Percentiles rank a stretch among this genome's conserved stretches.
Evolutionary conservation across 2,113 vertebrate species (phyloP).

Genomic region (Hypomesus transpacificus): DNA sequence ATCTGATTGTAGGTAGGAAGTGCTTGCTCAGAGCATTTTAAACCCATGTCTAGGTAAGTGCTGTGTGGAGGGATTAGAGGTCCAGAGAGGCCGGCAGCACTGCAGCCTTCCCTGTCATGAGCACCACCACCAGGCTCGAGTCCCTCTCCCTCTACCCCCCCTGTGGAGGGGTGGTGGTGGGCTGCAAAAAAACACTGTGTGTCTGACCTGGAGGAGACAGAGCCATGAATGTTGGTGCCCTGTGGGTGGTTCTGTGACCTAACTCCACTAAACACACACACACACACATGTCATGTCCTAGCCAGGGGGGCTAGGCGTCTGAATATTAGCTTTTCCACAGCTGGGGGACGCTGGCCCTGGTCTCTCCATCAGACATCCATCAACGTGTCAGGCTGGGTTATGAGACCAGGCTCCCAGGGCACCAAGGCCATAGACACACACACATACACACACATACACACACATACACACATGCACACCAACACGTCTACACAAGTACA

Average conservation of each 20-base stretch:
- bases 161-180: too few species aligned
- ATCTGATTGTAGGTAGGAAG: neutral
- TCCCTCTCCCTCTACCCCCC: too few species aligned
- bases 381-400: constrained; percentile 69
- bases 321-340: constrained; percentile 62
- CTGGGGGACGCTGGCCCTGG: constrained; percentile 57
- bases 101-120: constrained; percentile 33
- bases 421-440: constrained; percentile 42
- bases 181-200: too few species aligned
- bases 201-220: constrained; percentile 38
- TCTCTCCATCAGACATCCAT: constrained; percentile 66
- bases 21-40: constrained; percentile 24
- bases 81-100: constrained; percentile 46
- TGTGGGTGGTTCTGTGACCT: constrained; percentile 33
- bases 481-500: too few species aligned
- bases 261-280: constrained; percentile 22
- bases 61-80: constrained; percentile 48
- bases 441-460: neutral
- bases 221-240: constrained; percentile 43
- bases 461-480: neutral
- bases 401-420: constrained; percentile 49
- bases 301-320: constrained; percentile 19
- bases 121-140: neutral
- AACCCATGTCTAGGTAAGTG: constrained; percentile 37
- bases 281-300: neutral